These are phyloP conservation scores for Saiga tatarica DNA, from an alignment of 2,113 vertebrate genomes.

Conservation along the genomic window DNA sequence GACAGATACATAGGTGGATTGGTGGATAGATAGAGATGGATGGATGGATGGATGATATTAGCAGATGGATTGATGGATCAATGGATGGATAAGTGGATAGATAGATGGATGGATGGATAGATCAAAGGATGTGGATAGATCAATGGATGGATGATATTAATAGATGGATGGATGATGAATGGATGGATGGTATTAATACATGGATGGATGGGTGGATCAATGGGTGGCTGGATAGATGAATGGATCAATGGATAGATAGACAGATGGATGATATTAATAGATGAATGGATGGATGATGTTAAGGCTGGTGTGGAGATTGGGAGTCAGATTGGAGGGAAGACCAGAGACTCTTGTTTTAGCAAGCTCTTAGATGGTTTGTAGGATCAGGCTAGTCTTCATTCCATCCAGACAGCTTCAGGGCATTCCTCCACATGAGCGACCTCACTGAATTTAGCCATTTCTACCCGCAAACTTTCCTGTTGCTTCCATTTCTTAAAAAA, in stretches of 20 bases:
- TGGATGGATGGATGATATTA: neutral
- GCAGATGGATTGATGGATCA: neutral
- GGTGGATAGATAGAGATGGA: neutral
- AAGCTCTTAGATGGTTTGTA: neutral
- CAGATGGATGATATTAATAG: neutral
- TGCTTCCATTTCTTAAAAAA: neutral
- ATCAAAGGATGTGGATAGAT: neutral
- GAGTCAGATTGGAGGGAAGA: neutral
- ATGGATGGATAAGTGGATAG: neutral
- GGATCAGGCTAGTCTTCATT: neutral
- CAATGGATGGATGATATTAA: neutral
- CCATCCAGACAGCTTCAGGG: neutral
- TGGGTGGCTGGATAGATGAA: neutral
- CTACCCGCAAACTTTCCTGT: accelerated
- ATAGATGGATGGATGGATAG: no score
- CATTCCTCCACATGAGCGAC: accelerated
- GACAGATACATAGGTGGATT: neutral
- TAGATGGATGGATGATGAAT: neutral
- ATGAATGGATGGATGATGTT: neutral
- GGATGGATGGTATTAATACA: neutral
- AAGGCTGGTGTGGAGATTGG: neutral
- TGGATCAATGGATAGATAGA: neutral
- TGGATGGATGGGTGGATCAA: neutral
- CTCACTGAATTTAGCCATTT: neutral
- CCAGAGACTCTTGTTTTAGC: neutral